Evolutionary conservation across 2,113 vertebrate genomes (phyloP).

Genomic region (Hucho hucho): DNA sequence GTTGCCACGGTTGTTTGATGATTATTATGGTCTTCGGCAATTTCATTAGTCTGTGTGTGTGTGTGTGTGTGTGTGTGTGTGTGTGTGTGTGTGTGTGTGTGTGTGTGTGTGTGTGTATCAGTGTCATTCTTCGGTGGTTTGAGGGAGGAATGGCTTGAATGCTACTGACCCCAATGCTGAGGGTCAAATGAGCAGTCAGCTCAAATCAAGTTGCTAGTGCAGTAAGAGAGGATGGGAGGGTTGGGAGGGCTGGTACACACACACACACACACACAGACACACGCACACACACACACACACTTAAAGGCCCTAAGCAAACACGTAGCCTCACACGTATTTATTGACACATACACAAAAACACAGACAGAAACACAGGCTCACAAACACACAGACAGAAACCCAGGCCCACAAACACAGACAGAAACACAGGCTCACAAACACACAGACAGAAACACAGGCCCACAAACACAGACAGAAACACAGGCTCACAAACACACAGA

Average conservation of each 20-base stretch:
- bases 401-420: too few species aligned
- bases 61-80: neutral
- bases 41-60: slow-evolving; percentile 80
- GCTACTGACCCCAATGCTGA: slow-evolving; percentile 79
- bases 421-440: too few species aligned
- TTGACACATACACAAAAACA: too few species aligned
- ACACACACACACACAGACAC: neutral
- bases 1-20: slow-evolving; percentile 82
- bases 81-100: slow-evolving; percentile 10
- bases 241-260: slow-evolving; percentile 46
- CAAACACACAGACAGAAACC: too few species aligned
- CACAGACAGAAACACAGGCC: too few species aligned
- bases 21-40: slow-evolving; percentile 88
- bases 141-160: neutral
- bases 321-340: too few species aligned
- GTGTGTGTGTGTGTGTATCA: slow-evolving; percentile 1
- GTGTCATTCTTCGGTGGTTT: neutral
- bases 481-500: too few species aligned
- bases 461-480: too few species aligned
- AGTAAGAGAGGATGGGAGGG: slow-evolving; percentile 79
- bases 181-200: slow-evolving; percentile 87
- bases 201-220: slow-evolving; percentile 90
- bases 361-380: too few species aligned
- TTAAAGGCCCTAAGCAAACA: neutral
- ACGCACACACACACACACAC: neutral